phyloP scores from a whole-genome alignment of 1,140 invertebrate species.

The Bombyx mandarina region DNA sequence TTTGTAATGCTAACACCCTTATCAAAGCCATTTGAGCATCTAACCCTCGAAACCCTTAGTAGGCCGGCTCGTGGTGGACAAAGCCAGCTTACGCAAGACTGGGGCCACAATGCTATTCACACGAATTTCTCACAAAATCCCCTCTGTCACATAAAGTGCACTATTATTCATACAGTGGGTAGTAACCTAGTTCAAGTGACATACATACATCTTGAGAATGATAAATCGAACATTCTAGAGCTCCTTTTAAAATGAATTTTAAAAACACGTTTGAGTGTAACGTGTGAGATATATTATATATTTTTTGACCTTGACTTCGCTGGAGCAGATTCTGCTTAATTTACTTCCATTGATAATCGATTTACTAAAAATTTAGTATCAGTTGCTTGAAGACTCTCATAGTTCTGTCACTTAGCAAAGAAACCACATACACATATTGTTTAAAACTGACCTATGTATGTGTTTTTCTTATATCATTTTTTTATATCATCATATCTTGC shows the following conservation, averaged over 20 bases:
- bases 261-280: no score
- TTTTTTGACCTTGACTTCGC: no score
- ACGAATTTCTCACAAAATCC: conserved; percentile 36
- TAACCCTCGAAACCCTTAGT: conserved; percentile 15
- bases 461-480: no score
- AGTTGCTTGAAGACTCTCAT: no score
- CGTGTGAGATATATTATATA: no score
- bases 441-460: no score
- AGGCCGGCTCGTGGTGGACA: conserved; percentile 30
- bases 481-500: no score
- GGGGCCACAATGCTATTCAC: conserved; percentile 36
- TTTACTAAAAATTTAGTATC: no score
- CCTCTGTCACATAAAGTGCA: conserved; percentile 45
- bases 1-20: conserved; percentile 20
- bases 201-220: conserved; percentile 35
- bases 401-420: no score
- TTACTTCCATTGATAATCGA: no score
- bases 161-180: conserved; percentile 45
- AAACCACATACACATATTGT: no score
- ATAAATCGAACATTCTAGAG: conserved; percentile 37
- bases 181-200: conserved; percentile 39
- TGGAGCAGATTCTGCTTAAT: no score
- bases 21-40: conserved; percentile 15
- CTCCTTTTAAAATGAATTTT: conserved; percentile 8
- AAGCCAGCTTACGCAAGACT: conserved; percentile 26